phyloP scores from a whole-genome alignment of 2,888 invertebrate species.

The Sarcophaga subvicina region DNA sequence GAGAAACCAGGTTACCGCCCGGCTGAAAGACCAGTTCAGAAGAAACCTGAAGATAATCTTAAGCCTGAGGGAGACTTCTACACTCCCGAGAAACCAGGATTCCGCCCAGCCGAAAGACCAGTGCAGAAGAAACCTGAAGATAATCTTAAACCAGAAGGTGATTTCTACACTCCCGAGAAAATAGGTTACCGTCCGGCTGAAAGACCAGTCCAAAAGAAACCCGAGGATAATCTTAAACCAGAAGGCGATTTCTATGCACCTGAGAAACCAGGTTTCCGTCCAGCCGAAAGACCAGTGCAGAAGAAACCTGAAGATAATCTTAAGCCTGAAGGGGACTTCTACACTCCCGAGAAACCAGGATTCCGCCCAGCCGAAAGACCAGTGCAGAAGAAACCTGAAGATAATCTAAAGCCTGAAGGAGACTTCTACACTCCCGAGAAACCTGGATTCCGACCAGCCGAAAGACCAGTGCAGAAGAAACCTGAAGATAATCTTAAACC shows the following conservation, averaged over 20 bases:
- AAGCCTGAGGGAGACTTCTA: constrained; percentile 84
- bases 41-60: constrained; percentile 83
- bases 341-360: constrained; percentile 82
- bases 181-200: constrained; percentile 79
- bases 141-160: constrained; percentile 76
- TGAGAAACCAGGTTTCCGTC: constrained; percentile 73
- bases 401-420: constrained; percentile 84
- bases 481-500: constrained; percentile 84
- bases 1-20: constrained; percentile 82
- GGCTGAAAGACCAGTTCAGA: constrained; percentile 46
- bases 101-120: constrained; percentile 81
- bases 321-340: constrained; percentile 84
- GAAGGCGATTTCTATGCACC: constrained; percentile 64
- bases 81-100: constrained; percentile 78
- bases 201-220: constrained; percentile 80
- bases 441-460: constrained; percentile 77
- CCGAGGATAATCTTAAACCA: constrained; percentile 82
- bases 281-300: constrained; percentile 84
- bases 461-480: constrained; percentile 84
- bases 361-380: constrained; percentile 76
- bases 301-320: constrained; percentile 84
- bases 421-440: constrained; percentile 82
- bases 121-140: constrained; percentile 73
- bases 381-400: constrained; percentile 78
- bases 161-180: constrained; percentile 78